Conservation (phyloP, 2,113 vertebrate species). For the Salminus brasiliensis region DNA sequence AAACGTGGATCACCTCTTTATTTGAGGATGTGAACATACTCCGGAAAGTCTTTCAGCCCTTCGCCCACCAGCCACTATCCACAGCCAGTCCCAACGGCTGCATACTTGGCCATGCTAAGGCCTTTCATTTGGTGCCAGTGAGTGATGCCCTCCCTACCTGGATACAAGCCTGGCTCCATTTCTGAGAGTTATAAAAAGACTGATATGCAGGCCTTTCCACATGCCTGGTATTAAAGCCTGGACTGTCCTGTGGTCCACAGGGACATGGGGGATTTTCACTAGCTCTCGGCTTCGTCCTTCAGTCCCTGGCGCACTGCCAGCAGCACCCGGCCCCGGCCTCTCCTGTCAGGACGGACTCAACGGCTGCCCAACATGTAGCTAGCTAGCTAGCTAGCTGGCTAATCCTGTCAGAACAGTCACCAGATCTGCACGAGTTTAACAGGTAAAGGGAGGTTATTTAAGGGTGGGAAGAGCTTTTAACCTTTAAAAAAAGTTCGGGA, state of each 20-base stretch:
- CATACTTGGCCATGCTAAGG: not conserved
- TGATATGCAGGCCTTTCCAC: not conserved
- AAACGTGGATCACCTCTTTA: too few relatives aligned
- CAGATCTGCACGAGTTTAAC: not conserved
- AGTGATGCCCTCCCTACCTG: not conserved
- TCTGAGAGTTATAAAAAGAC: slow-evolving; percentile 2
- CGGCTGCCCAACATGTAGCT: not conserved
- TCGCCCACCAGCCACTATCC: too few relatives aligned
- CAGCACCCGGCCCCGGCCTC: not conserved
- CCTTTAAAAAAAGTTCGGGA: too few relatives aligned
- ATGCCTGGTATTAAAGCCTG: not conserved
- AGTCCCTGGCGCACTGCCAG: not conserved
- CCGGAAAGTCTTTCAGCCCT: too few relatives aligned
- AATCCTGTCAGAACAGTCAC: not conserved
- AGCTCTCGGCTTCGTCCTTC: not conserved
- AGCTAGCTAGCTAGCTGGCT: too few relatives aligned
- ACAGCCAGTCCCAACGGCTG: not conserved
- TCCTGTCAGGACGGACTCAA: not conserved
- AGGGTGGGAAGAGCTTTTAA: too few relatives aligned
- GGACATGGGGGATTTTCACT: not conserved
- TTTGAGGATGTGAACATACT: too few relatives aligned
- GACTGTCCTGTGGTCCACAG: not conserved
- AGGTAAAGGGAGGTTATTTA: not conserved
- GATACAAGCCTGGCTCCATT: not conserved
- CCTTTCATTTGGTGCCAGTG: not conserved